A percentile compares a stretch with the other conserved stretches of the same genome.
These are phyloP conservation scores for Enteromius afrohamiltoni DNA, from an alignment of 2,797 vertebrate species.

Conservation along the genomic window DNA sequence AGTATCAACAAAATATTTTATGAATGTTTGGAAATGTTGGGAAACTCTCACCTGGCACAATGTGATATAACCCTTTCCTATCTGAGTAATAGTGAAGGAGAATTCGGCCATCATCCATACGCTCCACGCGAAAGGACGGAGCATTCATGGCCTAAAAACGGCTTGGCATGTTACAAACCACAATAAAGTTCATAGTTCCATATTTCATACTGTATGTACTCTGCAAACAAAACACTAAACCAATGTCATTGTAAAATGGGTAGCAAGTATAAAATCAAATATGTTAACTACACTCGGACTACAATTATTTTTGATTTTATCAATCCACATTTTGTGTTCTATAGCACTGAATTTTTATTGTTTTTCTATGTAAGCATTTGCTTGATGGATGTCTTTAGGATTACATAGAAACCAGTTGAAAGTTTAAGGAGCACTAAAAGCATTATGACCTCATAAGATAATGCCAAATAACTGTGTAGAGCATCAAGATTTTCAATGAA, in stretches of 20 bases:
- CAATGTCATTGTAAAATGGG: neutral
- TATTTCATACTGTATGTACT: neutral
- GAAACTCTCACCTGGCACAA: constrained; percentile 74
- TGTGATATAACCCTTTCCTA: constrained; percentile 75
- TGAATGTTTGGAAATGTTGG: neutral
- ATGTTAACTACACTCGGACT: neutral
- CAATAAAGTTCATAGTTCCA: neutral
- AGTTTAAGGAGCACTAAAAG: neutral
- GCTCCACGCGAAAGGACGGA: constrained; percentile 79
- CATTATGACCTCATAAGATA: constrained; percentile 81
- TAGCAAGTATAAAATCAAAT: neutral
- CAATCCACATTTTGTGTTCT: neutral
- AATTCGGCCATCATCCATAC: constrained; percentile 67
- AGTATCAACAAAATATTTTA: neutral
- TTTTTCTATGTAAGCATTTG: neutral
- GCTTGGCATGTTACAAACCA: neutral
- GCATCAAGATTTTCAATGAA: constrained; percentile 85
- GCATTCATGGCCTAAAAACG: constrained; percentile 80
- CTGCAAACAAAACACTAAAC: neutral
- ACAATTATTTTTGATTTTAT: neutral
- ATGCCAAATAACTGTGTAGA: constrained; percentile 82
- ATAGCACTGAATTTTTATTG: neutral
- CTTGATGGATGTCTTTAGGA: neutral
- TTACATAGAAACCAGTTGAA: neutral
- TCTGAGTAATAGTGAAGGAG: constrained; percentile 83